Evolutionary conservation across 2,113 vertebrate genomes (phyloP), one percentile per base, ranked within the genome.

Genomic region (Zosterops hypoxanthus): DNA sequence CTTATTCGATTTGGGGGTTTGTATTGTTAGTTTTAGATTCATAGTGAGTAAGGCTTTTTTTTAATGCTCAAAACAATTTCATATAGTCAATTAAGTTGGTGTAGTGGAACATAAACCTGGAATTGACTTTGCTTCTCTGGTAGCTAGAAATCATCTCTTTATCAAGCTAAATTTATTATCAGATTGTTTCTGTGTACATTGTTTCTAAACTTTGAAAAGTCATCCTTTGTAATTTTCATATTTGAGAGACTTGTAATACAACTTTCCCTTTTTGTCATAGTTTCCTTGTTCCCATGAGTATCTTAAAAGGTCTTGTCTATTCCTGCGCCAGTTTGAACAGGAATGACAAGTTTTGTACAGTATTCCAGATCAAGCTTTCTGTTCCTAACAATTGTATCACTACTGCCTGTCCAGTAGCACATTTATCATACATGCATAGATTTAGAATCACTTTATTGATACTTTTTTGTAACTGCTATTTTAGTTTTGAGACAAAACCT

Each of bases 201-300:
- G 3, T 39, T 86, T 86, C 76, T 85, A 56, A 80, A 59, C 14
- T 63, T 79, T 29, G 44, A 80, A 90, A 19, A 22, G 22, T 71
- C 14, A 41, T 52, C 16, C 25, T 79, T 79, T 60, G 28, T 42
- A n/a, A 42, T 63, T 4, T n/a, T 84, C 19, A 6, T 46, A 6
- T 28, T 88, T 82, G 7, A 77, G 50, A 76, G 26, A 78, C 19
- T 11, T 69, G 12, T 86, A 31, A 26, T 60, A 18, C 3, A 88
- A 5, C 12, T 52, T 70, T 33, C 10, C 29, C 6, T 41, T 70
- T 68, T 56, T 0, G 0, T 55, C 24, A 5, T 36, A 39, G 28
- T 47, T 75, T 75, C 41, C 23, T 6, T 44, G 16, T 65, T 70
- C 7, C 46, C 28, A 14, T 0, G 1, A 12, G n/a, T 61, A 17